Percentiles rank a stretch among this genome's conserved stretches.
Conservation (phyloP, 1,140 invertebrate genomes). For the Eurosta solidaginis region DNA sequence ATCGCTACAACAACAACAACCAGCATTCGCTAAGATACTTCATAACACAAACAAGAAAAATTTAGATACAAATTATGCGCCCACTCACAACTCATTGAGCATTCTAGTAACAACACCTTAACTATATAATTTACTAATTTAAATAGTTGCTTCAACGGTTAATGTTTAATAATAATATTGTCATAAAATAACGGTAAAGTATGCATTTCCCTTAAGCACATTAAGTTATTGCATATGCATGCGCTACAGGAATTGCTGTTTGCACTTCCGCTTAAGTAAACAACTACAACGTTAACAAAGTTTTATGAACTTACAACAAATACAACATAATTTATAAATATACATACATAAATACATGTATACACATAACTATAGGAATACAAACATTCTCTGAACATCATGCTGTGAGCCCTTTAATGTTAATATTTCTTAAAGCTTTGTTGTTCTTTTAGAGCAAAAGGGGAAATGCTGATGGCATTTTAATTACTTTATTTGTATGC, state of each 20-base stretch:
- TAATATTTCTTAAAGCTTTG: neutral
- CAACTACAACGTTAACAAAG: neutral
- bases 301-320: neutral
- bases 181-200: conserved; percentile 3
- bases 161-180: too few relatives aligned
- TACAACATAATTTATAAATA: neutral
- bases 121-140: neutral
- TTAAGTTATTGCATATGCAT: neutral
- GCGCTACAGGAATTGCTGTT: neutral
- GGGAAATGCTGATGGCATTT: conserved; percentile 15
- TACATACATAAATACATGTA: neutral
- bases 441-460: neutral
- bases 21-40: too few relatives aligned
- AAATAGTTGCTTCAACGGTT: neutral
- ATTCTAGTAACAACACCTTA: neutral
- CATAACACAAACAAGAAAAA: too few relatives aligned
- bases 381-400: neutral
- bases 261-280: conserved; percentile 21
- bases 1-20: too few relatives aligned
- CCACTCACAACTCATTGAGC: neutral
- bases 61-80: neutral
- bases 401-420: neutral
- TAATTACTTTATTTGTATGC: neutral
- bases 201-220: neutral
- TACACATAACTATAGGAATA: neutral